Base-by-base conservation (phyloP, 2,888 invertebrate genomes). In the Agrochola lychnidis region DNA sequence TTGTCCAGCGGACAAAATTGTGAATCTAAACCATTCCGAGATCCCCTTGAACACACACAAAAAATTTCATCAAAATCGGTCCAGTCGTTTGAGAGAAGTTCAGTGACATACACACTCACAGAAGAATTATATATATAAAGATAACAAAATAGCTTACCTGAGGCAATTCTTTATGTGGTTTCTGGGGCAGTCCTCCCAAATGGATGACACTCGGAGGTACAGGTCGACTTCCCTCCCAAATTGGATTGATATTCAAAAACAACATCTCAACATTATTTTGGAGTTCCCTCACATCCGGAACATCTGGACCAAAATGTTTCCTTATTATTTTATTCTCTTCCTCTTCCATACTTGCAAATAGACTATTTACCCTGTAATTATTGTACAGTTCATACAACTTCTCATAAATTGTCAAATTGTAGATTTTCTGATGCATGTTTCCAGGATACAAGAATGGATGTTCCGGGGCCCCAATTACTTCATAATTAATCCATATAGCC, bases 141-240 rank as follows among this genome's bases (percentile, higher is more conserved):
- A 14, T 22, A 45, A 16, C 0, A 25, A 36, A 48, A 48, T 14
- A 7, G 12, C 76, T 78, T 89, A 96, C 97, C 90, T 92, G 79
- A 5, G 96, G 95, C 59, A 97, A 86, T 16, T 93, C 89, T 71
- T 94, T 92, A 14, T 91, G 79, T 5, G 91, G 89, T n/a, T 90
- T 91, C 53, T 94, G 88, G 81, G 96, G 96, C 53, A 95, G 84
- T 4, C 96, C 95, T 73, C 96, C 96, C 71, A 95, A 91, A 73
- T 93, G 92, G 1, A 96, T 79, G 7, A 95, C 89, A 70, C 91
- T 91, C 0, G 96, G 95, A n/a, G 95, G 92, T 9, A 94, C 88
- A 2, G 97, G 96, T 19, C 93, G 89, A 70, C 90, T 91, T 2
- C 87, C 87, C 19, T 92, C 91, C 87, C 93, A 93, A 45, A 94